Evolutionary conservation across 2,888 invertebrate genomes (phyloP), one percentile per base, ranked within the genome.

Genomic region (Dione juno): DNA sequence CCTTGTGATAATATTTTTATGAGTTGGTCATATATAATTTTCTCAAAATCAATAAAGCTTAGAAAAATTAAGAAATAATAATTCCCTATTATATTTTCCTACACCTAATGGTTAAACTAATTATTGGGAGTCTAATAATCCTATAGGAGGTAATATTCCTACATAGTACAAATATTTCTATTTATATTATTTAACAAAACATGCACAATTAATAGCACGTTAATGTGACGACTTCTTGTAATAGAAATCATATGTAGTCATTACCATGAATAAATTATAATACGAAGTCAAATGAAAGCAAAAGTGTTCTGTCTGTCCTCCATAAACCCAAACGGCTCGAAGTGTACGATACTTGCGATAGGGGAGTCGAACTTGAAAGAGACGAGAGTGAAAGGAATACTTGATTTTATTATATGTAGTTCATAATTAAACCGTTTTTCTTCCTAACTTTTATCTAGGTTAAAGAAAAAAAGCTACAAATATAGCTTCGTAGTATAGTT

Each of bases 301-400:
- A 90, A 84, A 90, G 84, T 82, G 73, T 74, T 69, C 71, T 82
- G 86, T 88, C 73, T 83, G 86, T 88, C 80, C 84, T 84, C 87
- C 79, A 83, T 86, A 83, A 82, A 78, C 82, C 82, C 75, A 87
- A 89, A 89, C 86, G 85, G 84, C 83, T 85, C 81, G 85, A 78
- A 78, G 79, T 78, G 78, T 74, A 70, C 77, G 77, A 79, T 78
- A 73, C 64, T 74, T 78, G 78, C 79, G 78, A 83, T 84, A 83
- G 84, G 82, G 87, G 86, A 89, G 84, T 86, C 84, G 84, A 83
- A 87, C 86, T 84, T 82, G 81, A 83, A 83, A 80, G 78, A 77
- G 78, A 78, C 81, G 89, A 92, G 83, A 91, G 90, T 88, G 90
- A 92, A 90, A 90, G 88, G 82, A 84, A 82, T 79, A 77, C 74